Evolutionary conservation across 2,888 invertebrate genomes (phyloP), one percentile per base, ranked within the genome.

Genomic region (Diarsia mendica): DNA sequence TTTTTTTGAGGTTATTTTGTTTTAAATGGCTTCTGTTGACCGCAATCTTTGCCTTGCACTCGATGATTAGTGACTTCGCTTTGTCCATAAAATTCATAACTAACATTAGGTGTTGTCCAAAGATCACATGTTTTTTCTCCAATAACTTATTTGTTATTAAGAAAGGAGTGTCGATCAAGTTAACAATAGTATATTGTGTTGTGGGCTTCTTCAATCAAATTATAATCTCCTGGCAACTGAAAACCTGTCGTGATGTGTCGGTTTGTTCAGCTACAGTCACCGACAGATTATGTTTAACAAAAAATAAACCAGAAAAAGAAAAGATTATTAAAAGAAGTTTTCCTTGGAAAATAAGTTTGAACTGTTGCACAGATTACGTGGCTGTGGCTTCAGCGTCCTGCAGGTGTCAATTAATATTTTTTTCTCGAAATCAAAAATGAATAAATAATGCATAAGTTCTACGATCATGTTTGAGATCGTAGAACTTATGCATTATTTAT

Each of bases 231-330:
- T 63, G 20, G n/a, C 60, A 71, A 73, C 71, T 67, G 51, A 79
- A 75, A 75, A 79, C 60, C 39, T 46, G 61, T 58, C 63, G 61
- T 73, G 75, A 58, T 75, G 55, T 23, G 48, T 28, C n/a, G 68
- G 18, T 76, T 71, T 75, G 68, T 71, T 68, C 46, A 64, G 67
- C 28, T 85, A 82, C 85, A 82, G 82, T 82, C 77, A 11, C 63
- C 8, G 2, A 82, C 77, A 85, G 13, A 71, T 33, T 23, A 1
- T 44, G 5, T 53, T 49, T 76, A 8, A 10, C 5, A 2, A 39
- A n/a, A 75, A 23, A 44, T 44, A 44, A n/a, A 13, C n/a, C 2
- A 44, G 28, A 44, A 6, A 39, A 39, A 33, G 20, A 61, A 44
- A 63, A 23, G 1, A 9, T n/a, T 28, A 10, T 11, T 23, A 13